Percentiles rank a stretch among this genome's conserved stretches.
Evolutionary conservation across 2,113 vertebrate species (phyloP).

Genomic region (Himantopus leucocephalus): DNA sequence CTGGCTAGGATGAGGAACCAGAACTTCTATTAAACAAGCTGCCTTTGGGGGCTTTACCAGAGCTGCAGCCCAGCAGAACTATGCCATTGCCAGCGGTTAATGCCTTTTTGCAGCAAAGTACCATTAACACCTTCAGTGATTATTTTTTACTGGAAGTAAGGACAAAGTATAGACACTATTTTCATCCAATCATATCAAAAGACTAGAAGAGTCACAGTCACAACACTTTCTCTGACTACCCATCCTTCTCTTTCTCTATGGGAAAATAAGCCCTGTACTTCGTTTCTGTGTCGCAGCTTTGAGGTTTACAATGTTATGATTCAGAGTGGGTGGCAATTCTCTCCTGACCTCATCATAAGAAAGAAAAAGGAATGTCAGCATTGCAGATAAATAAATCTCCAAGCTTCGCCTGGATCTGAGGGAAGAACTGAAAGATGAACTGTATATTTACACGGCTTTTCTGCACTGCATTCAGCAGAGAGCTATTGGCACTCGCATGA

Average conservation of each 20-base stretch:
- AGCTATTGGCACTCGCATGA: fast-evolving
- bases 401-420: neutral
- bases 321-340: neutral
- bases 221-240: neutral
- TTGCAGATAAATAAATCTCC: neutral
- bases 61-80: neutral
- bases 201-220: neutral
- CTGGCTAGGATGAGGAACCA: neutral
- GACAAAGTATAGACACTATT: neutral
- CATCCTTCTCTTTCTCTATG: neutral
- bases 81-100: neutral
- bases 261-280: neutral
- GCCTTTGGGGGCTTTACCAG: neutral
- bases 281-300: neutral
- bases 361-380: neutral
- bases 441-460: neutral
- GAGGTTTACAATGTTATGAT: neutral
- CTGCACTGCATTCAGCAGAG: neutral
- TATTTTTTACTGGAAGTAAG: neutral
- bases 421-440: neutral
- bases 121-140: neutral
- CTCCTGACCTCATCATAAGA: neutral
- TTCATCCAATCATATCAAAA: neutral
- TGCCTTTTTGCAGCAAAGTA: neutral
- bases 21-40: neutral